Evolutionary conservation across 2,113 vertebrate species (phyloP).

Genomic region (Triplophysa siluroides): DNA sequence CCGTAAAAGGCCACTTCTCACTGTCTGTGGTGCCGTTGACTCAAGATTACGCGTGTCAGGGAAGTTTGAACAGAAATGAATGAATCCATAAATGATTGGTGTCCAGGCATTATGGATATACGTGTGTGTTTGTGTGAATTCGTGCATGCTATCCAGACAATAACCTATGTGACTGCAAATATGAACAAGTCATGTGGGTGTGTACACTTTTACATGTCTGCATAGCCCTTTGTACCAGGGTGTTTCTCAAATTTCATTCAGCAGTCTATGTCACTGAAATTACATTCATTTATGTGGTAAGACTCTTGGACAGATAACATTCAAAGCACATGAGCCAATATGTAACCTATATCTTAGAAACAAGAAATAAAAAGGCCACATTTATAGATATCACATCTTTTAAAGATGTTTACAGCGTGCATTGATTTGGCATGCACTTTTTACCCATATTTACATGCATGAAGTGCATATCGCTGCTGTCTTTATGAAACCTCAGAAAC

Average conservation of each 20-base stretch:
- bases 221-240: background rate
- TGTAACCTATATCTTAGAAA: background rate
- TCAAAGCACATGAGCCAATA: background rate
- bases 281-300: background rate
- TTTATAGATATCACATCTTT: background rate
- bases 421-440: background rate
- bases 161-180: constrained; percentile 30
- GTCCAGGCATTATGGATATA: background rate
- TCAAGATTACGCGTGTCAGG: constrained; percentile 21
- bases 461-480: too few species aligned
- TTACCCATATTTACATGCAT: background rate
- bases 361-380: background rate
- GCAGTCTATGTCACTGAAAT: constrained; percentile 6
- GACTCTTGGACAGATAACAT: background rate
- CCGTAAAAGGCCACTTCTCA: constrained; percentile 40
- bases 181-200: constrained; percentile 39
- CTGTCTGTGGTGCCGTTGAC: constrained; percentile 44
- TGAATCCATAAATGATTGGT: background rate
- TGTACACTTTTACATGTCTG: constrained; percentile 25
- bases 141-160: constrained; percentile 18
- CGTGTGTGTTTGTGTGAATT: constrained; percentile 25
- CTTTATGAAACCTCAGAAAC: too few species aligned
- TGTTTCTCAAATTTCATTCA: constrained; percentile 4
- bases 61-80: constrained; percentile 12
- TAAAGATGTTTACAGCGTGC: background rate